phyloP scores from a whole-genome alignment of 2,113 vertebrate species.

The Anser cygnoides region DNA sequence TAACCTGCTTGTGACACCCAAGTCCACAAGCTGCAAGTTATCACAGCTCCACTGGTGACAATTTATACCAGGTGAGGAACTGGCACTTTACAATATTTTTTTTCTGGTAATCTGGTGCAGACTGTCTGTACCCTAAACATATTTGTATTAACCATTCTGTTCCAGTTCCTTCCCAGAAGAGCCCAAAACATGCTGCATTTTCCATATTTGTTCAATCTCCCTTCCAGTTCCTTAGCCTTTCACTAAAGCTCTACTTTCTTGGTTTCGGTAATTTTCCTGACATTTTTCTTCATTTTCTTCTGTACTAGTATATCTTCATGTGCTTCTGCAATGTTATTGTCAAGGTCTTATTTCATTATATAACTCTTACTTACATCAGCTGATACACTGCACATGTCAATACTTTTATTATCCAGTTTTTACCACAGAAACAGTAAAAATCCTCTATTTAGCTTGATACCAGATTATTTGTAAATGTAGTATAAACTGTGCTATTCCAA shows the following conservation, averaged over 20 bases:
- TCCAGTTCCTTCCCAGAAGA: neutral
- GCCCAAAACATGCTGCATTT: neutral
- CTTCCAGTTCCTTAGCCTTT: constrained; percentile 27
- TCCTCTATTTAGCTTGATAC: neutral
- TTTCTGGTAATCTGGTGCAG: neutral
- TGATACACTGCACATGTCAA: constrained; percentile 37
- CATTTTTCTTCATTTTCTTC: constrained; percentile 71
- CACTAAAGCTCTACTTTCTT: constrained; percentile 36
- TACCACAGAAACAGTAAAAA: neutral
- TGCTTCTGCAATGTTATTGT: constrained; percentile 46
- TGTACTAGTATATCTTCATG: neutral
- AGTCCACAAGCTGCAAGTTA: neutral
- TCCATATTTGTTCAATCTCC: neutral
- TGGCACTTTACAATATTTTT: neutral
- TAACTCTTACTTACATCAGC: constrained; percentile 35
- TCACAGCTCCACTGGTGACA: neutral
- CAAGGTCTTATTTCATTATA: constrained; percentile 68
- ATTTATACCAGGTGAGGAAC: neutral
- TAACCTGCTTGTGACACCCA: neutral
- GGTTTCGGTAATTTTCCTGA: constrained; percentile 50
- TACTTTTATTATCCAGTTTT: constrained; percentile 20
- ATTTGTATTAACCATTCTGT: constrained; percentile 39
- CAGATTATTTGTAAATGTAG: neutral
- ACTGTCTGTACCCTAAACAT: neutral
- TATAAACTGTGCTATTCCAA: constrained; percentile 10